A percentile compares a stretch with the other conserved stretches of the same genome.
Conservation (phyloP, 2,797 vertebrate genomes). For the Gephyroberyx darwinii region DNA sequence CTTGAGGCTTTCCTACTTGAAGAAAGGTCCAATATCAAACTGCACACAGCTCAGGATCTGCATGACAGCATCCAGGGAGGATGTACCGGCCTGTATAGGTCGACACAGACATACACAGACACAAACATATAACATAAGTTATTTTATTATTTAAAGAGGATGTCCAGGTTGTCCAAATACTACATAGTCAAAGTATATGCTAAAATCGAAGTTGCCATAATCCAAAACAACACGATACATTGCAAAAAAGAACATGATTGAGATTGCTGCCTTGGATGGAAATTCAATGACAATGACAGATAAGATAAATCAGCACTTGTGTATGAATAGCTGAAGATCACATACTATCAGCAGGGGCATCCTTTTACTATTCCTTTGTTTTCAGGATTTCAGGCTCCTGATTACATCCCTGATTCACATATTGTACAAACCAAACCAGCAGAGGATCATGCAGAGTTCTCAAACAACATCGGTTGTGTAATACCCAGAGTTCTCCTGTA, state of each 20-base stretch:
- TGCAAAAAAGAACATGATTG: background rate
- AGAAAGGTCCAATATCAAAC: too few relatives aligned
- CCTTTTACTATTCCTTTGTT: background rate
- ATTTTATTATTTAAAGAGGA: background rate
- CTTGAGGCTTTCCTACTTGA: too few relatives aligned
- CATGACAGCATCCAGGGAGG: too few relatives aligned
- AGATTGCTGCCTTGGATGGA: background rate
- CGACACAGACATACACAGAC: background rate
- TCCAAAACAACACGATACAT: background rate
- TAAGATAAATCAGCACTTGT: background rate
- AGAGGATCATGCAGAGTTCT: too few relatives aligned
- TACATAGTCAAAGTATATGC: too few relatives aligned
- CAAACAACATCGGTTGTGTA: too few relatives aligned
- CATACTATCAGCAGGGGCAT: background rate
- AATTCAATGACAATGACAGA: background rate
- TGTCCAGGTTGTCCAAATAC: background rate
- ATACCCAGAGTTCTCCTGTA: background rate
- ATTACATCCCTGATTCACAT: background rate
- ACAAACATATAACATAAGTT: background rate
- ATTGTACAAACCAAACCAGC: too few relatives aligned
- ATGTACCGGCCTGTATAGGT: too few relatives aligned
- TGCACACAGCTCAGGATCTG: too few relatives aligned
- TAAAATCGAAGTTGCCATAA: too few relatives aligned
- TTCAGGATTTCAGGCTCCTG: background rate
- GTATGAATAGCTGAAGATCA: background rate